These are phyloP conservation scores for Taxidea taxus DNA, from an alignment of 2,113 vertebrate genomes.

Conservation along the genomic window DNA sequence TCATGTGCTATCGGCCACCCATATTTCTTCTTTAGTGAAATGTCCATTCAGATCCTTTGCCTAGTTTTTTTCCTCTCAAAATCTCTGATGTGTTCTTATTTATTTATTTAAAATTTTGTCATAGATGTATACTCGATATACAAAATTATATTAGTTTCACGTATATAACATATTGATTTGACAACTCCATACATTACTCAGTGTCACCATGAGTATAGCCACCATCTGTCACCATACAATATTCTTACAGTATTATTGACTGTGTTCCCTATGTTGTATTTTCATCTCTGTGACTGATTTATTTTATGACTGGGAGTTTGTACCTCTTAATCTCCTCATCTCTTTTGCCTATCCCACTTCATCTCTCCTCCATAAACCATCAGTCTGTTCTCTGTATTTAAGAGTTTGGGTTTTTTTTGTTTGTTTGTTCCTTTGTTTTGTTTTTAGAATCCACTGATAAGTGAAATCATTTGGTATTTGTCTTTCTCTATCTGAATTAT, in stretches of 20 bases:
- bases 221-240: not conserved
- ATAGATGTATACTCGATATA: not conserved
- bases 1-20: not conserved
- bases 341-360: not conserved
- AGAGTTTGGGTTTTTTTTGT: not conserved
- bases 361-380: not conserved
- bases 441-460: not conserved
- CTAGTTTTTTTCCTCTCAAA: not conserved
- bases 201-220: not conserved
- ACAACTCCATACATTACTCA: not conserved
- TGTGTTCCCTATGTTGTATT: not conserved
- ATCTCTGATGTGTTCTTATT: not conserved
- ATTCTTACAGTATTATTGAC: not conserved
- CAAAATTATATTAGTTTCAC: not conserved
- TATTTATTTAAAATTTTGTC: not conserved
- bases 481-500: not conserved
- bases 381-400: not conserved
- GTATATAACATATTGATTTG: not conserved
- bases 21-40: not conserved
- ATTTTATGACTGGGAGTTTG: not conserved
- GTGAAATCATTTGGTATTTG: not conserved
- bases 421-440: not conserved
- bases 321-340: not conserved
- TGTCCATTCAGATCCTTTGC: not conserved
- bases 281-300: not conserved